Evolutionary conservation across 2,113 vertebrate genomes (phyloP).

Genomic region (Neolamprologus caudopunctatus): DNA sequence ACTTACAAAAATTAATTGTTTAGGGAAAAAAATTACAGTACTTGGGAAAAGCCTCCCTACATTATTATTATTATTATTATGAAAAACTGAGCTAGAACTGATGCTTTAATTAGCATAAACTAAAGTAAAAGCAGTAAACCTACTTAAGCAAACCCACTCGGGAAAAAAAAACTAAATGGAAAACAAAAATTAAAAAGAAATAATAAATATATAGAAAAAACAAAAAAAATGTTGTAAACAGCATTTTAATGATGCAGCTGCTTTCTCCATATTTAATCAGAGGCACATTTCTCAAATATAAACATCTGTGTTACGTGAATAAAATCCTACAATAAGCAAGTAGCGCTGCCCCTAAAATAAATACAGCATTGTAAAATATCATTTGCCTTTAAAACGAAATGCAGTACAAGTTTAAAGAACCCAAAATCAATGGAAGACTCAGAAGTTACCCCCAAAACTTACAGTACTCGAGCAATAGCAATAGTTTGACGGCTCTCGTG

Average conservation of each 20-base stretch:
- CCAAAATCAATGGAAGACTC: background rate
- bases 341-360: background rate
- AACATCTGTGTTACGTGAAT: background rate
- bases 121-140: background rate
- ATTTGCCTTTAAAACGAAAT: background rate
- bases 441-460: background rate
- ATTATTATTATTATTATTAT: background rate
- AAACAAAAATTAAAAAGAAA: fast-evolving
- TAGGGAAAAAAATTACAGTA: background rate
- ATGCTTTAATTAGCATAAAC: background rate
- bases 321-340: background rate
- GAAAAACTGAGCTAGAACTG: background rate
- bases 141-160: background rate
- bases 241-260: background rate
- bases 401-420: background rate
- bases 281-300: background rate
- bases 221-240: background rate
- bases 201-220: background rate
- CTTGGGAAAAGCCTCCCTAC: background rate
- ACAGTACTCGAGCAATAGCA: background rate
- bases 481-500: background rate
- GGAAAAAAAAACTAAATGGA: background rate
- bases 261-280: background rate
- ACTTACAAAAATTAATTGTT: fast-evolving
- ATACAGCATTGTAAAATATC: background rate